phyloP scores from a whole-genome alignment of 2,113 vertebrate genomes.

The Datnioides undecimradiatus region DNA sequence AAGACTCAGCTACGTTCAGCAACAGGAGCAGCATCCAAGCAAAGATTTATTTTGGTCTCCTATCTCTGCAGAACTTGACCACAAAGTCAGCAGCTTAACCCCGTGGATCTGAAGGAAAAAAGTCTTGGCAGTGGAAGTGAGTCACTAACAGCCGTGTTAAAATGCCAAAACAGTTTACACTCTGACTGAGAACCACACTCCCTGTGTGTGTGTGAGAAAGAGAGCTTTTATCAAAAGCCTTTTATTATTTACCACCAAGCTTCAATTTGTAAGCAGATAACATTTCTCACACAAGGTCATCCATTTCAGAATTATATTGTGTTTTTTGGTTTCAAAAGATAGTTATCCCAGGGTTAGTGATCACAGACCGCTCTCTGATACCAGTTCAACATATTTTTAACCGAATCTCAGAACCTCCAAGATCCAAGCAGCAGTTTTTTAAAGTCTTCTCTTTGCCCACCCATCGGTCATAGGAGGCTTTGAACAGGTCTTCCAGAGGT shows the following conservation, averaged over 20 bases:
- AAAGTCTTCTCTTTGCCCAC: neutral
- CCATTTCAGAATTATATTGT: neutral
- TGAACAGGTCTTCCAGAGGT: neutral
- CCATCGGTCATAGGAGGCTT: neutral
- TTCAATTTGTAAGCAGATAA: neutral
- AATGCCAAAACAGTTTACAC: neutral
- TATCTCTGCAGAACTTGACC: conserved; percentile 24
- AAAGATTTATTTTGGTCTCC: conserved; percentile 15
- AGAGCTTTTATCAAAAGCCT: neutral
- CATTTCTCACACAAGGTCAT: neutral
- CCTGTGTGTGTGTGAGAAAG: no score
- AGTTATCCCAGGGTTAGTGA: neutral
- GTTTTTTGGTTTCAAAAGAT: neutral
- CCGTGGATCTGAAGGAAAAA: neutral
- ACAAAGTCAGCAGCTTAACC: conserved; percentile 10
- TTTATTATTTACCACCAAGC: no score
- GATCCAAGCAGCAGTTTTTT: neutral
- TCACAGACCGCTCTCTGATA: neutral
- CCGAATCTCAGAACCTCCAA: neutral
- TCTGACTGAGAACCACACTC: neutral
- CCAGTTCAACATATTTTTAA: neutral
- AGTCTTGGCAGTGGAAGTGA: conserved; percentile 16
- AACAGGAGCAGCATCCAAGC: conserved; percentile 2
- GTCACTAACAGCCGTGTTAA: neutral
- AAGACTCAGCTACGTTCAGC: neutral